Evolutionary conservation across 2,888 invertebrate genomes (phyloP).

Genomic region (Drosophila leonis): DNA sequence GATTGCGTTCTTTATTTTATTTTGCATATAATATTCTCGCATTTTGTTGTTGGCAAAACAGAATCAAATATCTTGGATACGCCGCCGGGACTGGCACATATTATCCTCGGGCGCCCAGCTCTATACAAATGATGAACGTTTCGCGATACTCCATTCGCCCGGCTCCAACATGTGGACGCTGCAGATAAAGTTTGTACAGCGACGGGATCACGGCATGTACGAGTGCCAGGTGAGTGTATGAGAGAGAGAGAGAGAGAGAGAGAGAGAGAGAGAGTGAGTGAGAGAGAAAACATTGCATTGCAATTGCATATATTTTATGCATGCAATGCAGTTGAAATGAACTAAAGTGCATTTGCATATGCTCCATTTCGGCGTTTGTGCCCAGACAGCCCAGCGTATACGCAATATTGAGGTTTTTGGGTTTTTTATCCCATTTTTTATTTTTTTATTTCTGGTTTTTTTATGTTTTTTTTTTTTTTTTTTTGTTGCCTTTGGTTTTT

Average conservation of each 20-base stretch:
- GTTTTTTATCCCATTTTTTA: conserved; percentile 16
- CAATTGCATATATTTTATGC: conserved; percentile 69
- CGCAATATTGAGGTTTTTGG: conserved; percentile 66
- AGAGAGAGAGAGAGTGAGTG: neutral
- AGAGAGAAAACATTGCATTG: neutral
- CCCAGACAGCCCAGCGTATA: conserved; percentile 18
- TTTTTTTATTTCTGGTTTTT: conserved; percentile 55
- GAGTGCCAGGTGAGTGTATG: conserved; percentile 93
- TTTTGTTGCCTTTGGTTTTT: conserved; percentile 23
- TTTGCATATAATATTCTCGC: conserved; percentile 18
- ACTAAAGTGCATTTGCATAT: conserved; percentile 79
- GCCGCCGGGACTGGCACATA: conserved; percentile 96
- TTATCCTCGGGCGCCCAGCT: conserved; percentile 95
- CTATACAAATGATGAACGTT: conserved; percentile 96
- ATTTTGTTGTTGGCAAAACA: conserved; percentile 62
- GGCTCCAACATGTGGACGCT: conserved; percentile 97
- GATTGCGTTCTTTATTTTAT: conserved; percentile 7
- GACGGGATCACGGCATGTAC: conserved; percentile 96
- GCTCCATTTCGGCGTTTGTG: conserved; percentile 44
- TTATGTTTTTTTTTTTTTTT: conserved; percentile 8
- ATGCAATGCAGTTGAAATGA: conserved; percentile 77
- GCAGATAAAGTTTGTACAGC: conserved; percentile 97
- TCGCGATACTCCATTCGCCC: conserved; percentile 92
- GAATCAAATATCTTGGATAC: conserved; percentile 96
- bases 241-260: neutral